Conservation (phyloP, 2,888 invertebrate genomes). For the Aphodius granarius region DNA sequence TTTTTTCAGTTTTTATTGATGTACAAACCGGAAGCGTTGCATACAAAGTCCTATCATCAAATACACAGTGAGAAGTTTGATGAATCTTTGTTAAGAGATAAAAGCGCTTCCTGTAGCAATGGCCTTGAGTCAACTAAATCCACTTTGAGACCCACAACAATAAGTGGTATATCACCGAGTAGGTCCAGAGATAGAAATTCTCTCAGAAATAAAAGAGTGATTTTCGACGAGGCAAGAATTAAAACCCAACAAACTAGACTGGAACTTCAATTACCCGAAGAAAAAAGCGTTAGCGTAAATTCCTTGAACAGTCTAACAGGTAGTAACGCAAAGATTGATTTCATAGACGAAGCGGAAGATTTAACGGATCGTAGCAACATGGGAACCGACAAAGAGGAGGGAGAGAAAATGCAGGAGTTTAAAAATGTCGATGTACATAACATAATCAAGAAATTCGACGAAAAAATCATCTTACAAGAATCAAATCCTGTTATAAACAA, state of each 20-base stretch:
- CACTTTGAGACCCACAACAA: conserved; percentile 68
- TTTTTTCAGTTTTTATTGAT: conserved; percentile 26
- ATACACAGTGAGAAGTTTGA: conserved; percentile 50
- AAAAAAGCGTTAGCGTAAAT: conserved; percentile 50
- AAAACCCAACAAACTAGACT: conserved; percentile 9
- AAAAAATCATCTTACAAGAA: conserved; percentile 31
- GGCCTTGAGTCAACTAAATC: conserved; percentile 72
- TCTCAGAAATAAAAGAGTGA: conserved; percentile 47
- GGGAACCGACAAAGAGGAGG: conserved; percentile 32
- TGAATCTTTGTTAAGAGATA: conserved; percentile 68
- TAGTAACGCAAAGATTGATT: conserved; percentile 49
- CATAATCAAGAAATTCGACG: conserved; percentile 52
- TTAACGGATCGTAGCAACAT: conserved; percentile 51
- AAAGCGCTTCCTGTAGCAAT: conserved; percentile 77
- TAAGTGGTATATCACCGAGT: conserved; percentile 44
- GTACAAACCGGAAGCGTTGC: conserved; percentile 33
- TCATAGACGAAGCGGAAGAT: conserved; percentile 47
- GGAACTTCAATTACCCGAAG: conserved; percentile 41
- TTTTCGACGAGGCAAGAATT: conserved; percentile 44
- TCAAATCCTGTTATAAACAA: conserved; percentile 17
- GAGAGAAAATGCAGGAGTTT: conserved; percentile 34
- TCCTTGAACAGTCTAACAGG: conserved; percentile 47
- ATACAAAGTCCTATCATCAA: conserved; percentile 33
- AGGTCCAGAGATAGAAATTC: conserved; percentile 27
- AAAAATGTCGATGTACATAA: conserved; percentile 50